phyloP scores from a whole-genome alignment of 2,113 vertebrate species.

The Dolichotis patagonum region DNA sequence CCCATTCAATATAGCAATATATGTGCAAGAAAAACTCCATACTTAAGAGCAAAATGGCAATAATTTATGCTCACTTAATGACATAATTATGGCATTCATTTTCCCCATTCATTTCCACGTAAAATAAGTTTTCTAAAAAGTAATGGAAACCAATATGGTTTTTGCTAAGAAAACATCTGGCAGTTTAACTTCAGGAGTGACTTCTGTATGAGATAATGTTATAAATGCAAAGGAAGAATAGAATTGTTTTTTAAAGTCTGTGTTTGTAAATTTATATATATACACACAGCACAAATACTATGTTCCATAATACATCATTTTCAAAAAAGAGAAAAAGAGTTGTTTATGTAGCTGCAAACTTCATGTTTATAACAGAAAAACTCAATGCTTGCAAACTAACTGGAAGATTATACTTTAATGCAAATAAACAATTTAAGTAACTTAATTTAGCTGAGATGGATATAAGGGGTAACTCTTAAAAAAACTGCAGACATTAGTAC shows the following conservation, averaged over 20 bases:
- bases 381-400: background rate
- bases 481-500: background rate
- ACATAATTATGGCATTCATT: constrained; percentile 75
- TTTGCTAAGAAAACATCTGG: constrained; percentile 76
- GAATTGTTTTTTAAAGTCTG: background rate
- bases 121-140: constrained; percentile 74
- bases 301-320: background rate
- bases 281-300: rapidly evolving
- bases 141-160: constrained; percentile 66
- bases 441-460: background rate
- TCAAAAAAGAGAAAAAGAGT: background rate
- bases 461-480: background rate
- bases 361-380: constrained; percentile 41
- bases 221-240: background rate
- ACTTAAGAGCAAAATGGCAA: constrained; percentile 75
- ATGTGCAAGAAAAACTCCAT: constrained; percentile 38
- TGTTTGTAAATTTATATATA: background rate
- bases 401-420: background rate
- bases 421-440: constrained; percentile 51
- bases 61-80: constrained; percentile 71
- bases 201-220: background rate
- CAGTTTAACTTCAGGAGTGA: constrained; percentile 62
- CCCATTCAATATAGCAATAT: constrained; percentile 53
- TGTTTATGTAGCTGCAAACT: background rate
- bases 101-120: constrained; percentile 76